These are phyloP conservation scores for Loxodonta africana DNA, from an alignment of 2,113 vertebrate genomes.

Conservation along the genomic window DNA sequence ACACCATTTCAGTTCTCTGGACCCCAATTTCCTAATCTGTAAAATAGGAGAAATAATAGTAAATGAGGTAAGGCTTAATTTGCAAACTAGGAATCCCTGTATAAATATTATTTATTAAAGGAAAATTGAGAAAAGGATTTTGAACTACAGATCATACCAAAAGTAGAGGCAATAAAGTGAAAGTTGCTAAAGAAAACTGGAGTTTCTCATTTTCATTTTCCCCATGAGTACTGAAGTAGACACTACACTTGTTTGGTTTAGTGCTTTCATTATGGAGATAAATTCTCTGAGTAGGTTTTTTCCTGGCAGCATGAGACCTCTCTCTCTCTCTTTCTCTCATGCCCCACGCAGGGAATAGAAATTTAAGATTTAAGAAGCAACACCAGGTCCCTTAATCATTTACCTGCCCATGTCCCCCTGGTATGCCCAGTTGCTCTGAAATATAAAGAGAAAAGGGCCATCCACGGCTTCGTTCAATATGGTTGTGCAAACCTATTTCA, in stretches of 20 bases:
- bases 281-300: conserved; percentile 74
- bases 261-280: conserved; percentile 77
- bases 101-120: conserved; percentile 44
- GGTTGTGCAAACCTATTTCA: conserved; percentile 66
- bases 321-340: background rate
- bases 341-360: background rate
- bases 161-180: conserved; percentile 56
- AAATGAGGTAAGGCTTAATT: background rate
- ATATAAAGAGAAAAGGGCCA: conserved; percentile 52
- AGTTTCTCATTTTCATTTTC: conserved; percentile 62
- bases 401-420: background rate
- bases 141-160: conserved; percentile 60
- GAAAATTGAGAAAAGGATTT: conserved; percentile 52
- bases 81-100: background rate
- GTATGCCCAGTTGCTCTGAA: conserved; percentile 56
- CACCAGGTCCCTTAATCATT: background rate
- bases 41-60: background rate
- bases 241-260: conserved; percentile 60
- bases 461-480: conserved; percentile 45
- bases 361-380: conserved; percentile 54
- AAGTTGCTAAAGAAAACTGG: conserved; percentile 52
- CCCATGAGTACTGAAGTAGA: conserved; percentile 55
- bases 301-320: background rate
- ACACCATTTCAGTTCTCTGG: background rate
- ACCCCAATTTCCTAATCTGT: background rate